These are phyloP conservation scores for Falco biarmicus DNA, from an alignment of 2,797 vertebrate species.

Conservation along the genomic window DNA sequence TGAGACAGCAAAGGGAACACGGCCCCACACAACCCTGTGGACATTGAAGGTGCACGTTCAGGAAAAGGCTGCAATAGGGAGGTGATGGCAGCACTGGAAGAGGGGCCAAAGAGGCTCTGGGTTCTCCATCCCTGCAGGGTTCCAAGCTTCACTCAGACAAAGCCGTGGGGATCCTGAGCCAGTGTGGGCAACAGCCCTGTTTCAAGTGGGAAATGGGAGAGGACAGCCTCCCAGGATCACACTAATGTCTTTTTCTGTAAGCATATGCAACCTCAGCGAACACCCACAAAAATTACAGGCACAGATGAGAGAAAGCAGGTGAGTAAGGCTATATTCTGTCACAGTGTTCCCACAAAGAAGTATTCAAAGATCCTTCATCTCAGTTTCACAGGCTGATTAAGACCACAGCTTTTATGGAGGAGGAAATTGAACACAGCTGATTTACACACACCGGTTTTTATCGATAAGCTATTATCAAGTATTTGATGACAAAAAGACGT, in stretches of 20 bases:
- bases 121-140: background rate
- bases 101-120: background rate
- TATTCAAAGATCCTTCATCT: background rate
- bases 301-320: background rate
- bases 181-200: background rate
- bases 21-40: background rate
- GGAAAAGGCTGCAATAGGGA: background rate
- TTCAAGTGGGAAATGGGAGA: background rate
- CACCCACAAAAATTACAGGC: background rate
- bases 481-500: background rate
- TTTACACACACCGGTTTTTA: background rate
- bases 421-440: background rate
- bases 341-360: background rate
- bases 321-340: background rate
- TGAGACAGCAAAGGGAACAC: background rate
- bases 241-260: background rate
- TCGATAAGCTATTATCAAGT: background rate
- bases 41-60: background rate
- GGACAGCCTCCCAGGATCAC: background rate
- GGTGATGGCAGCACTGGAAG: background rate
- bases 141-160: background rate
- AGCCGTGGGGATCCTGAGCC: background rate
- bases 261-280: background rate
- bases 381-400: background rate
- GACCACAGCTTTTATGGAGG: background rate